Evolutionary conservation across 2,888 invertebrate species (phyloP).

Genomic region (Stictocephala bisonia): DNA sequence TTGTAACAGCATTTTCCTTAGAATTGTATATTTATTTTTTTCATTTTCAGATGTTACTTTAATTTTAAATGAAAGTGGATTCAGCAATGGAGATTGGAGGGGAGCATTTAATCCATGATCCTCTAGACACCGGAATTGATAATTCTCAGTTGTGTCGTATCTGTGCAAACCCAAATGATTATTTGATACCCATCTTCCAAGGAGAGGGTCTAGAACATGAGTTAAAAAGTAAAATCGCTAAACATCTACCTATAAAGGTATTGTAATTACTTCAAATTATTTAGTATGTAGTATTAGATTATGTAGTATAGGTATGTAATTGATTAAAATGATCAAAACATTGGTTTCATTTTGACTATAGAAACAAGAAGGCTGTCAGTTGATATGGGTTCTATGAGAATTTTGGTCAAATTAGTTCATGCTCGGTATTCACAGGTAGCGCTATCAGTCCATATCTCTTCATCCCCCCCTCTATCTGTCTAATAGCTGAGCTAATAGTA

Average conservation of each 20-base stretch:
- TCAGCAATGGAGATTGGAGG: conserved; percentile 4
- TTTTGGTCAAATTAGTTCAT: too few species aligned
- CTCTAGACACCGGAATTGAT: too few species aligned
- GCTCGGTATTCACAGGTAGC: too few species aligned
- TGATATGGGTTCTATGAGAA: too few species aligned
- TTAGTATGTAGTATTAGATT: neutral
- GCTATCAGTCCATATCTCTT: too few species aligned
- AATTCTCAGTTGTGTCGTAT: conserved; percentile 66
- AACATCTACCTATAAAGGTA: conserved; percentile 74
- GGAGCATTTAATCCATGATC: neutral
- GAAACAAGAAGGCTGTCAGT: conserved; percentile 24
- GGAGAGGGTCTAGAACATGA: conserved; percentile 72
- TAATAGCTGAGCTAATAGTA: too few species aligned
- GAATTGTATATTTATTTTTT: too few species aligned
- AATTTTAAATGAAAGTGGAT: too few species aligned
- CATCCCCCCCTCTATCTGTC: too few species aligned
- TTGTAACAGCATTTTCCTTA: too few species aligned
- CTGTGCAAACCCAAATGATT: conserved; percentile 69
- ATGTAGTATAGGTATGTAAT: neutral
- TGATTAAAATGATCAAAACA: neutral
- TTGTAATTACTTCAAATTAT: conserved; percentile 47
- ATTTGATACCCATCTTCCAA: conserved; percentile 72
- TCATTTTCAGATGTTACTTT: too few species aligned
- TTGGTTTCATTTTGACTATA: conserved; percentile 27
- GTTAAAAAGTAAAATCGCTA: conserved; percentile 72